These are phyloP conservation scores for Limanda limanda DNA, from an alignment of 2,113 vertebrate species.

Conservation along the genomic window DNA sequence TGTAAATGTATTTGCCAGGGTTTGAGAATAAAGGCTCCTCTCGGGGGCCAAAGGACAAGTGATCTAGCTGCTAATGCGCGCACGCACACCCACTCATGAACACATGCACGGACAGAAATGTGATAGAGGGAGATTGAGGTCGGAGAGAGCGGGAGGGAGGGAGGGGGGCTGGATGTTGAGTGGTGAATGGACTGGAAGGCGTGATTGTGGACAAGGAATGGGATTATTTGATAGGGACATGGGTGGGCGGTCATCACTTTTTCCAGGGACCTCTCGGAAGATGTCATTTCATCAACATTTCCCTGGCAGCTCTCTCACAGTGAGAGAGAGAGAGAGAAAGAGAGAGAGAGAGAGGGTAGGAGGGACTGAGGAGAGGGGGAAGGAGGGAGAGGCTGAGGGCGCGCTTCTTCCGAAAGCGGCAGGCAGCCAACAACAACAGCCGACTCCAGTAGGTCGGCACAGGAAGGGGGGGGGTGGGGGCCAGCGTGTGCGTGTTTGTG, in stretches of 20 bases:
- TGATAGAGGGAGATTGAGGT: slow-evolving; percentile 29
- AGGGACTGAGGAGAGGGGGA: slow-evolving; percentile 45
- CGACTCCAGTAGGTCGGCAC: slow-evolving; percentile 96
- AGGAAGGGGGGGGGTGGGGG: slow-evolving; percentile 87
- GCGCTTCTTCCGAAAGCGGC: slow-evolving; percentile 86
- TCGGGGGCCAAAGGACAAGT: slow-evolving; percentile 37
- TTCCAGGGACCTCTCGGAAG: slow-evolving; percentile 80
- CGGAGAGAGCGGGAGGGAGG: slow-evolving; percentile 2
- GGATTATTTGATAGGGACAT: slow-evolving; percentile 58
- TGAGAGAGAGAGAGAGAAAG: slow-evolving; percentile 3
- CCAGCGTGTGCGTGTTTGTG: slow-evolving; percentile 6
- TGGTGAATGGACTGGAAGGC: slow-evolving; percentile 22
- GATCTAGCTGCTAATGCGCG: slow-evolving; percentile 9
- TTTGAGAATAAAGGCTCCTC: slow-evolving; percentile 33
- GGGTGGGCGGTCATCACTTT: slow-evolving; percentile 69
- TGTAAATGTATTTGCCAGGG: slow-evolving; percentile 41
- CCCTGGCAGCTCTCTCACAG: slow-evolving; percentile 71
- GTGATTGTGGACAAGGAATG: slow-evolving; percentile 27
- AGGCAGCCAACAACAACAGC: slow-evolving; percentile 92
- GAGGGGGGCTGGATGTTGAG: slow-evolving; percentile 18
- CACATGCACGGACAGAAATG: slow-evolving; percentile 2
- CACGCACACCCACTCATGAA: neutral
- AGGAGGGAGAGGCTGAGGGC: slow-evolving; percentile 61
- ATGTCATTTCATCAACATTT: slow-evolving; percentile 90
- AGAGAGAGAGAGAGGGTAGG: slow-evolving; percentile 20